Conservation (phyloP, 2,888 invertebrate genomes). For the Cosmia pyralina region DNA sequence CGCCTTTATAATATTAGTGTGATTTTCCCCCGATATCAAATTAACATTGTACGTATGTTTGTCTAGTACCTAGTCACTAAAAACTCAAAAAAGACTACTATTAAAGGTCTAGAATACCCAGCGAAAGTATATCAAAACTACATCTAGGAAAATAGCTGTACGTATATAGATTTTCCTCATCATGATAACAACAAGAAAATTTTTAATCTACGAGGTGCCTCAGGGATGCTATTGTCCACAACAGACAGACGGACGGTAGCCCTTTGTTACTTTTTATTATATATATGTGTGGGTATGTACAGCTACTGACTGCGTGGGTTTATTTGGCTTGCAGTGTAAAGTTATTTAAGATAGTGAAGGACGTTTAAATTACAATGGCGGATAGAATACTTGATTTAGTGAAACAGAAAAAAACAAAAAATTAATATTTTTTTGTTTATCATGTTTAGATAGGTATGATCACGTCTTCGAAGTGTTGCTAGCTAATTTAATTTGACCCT, state of each 20-base stretch:
- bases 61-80: background rate
- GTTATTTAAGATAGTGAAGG: background rate
- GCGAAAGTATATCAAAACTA: conserved; percentile 36
- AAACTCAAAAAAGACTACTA: background rate
- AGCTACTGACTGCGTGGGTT: background rate
- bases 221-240: conserved; percentile 65
- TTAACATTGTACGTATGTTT: too few relatives aligned
- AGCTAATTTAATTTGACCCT: too few relatives aligned
- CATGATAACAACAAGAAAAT: conserved; percentile 61
- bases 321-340: conserved; percentile 1
- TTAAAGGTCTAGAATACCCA: background rate
- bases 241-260: conserved; percentile 65
- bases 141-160: background rate
- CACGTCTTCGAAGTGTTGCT: too few relatives aligned
- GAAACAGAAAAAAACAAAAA: too few relatives aligned
- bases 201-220: conserved; percentile 68
- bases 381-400: too few relatives aligned
- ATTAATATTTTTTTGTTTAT: too few relatives aligned
- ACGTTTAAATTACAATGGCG: background rate
- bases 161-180: conserved; percentile 61
- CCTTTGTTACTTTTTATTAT: conserved; percentile 59
- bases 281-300: background rate
- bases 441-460: too few relatives aligned
- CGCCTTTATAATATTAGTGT: too few relatives aligned
- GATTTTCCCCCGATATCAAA: background rate